A percentile compares a stretch with the other conserved stretches of the same genome.
Evolutionary conservation across 2,797 vertebrate genomes (phyloP).

Genomic region (Danionella dracula): DNA sequence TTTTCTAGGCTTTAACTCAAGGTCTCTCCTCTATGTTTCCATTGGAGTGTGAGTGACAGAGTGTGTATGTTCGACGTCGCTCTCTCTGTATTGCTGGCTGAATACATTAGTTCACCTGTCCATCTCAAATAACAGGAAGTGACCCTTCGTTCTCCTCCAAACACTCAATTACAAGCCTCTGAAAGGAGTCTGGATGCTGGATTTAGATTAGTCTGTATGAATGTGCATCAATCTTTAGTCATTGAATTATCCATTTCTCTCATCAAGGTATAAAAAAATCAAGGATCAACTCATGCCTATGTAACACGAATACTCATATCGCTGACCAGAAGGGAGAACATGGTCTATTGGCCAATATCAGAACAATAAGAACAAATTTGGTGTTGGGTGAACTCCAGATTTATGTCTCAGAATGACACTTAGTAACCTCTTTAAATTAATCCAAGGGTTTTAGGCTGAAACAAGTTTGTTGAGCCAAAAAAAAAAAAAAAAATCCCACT

Average conservation of each 20-base stretch:
- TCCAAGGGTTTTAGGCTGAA: too few species aligned
- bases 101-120: constrained; percentile 39
- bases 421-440: too few species aligned
- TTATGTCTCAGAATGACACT: too few species aligned
- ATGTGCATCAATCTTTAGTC: constrained; percentile 32
- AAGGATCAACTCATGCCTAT: too few species aligned
- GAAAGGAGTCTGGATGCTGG: constrained; percentile 31
- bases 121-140: background rate
- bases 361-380: too few species aligned
- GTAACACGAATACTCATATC: too few species aligned
- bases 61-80: constrained; percentile 1
- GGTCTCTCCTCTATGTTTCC: background rate
- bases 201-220: constrained; percentile 43
- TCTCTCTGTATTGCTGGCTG: constrained; percentile 21
- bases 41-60: background rate
- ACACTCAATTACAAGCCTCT: constrained; percentile 46
- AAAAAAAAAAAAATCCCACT: too few species aligned
- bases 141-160: constrained; percentile 23
- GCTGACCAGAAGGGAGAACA: constrained; percentile 21
- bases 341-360: too few species aligned
- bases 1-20: background rate
- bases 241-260: constrained; percentile 37
- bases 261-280: too few species aligned
- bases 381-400: too few species aligned
- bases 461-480: too few species aligned